phyloP scores from a whole-genome alignment of 2,113 vertebrate genomes.

The Poecile atricapillus region DNA sequence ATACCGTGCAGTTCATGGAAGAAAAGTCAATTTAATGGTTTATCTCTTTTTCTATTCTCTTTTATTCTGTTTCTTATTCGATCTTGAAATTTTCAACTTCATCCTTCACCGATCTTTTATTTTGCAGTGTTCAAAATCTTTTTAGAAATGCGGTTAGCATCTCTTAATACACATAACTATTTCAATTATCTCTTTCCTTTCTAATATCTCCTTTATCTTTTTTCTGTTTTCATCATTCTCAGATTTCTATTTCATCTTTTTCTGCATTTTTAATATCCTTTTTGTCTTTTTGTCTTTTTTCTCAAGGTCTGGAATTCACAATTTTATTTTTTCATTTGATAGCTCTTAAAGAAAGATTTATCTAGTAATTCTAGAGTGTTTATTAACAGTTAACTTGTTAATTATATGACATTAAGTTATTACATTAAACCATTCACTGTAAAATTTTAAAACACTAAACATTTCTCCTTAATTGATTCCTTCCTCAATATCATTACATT shows the following conservation, averaged over 20 bases:
- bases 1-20: background rate
- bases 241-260: background rate
- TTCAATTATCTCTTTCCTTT: conserved; percentile 29
- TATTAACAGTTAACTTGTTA: background rate
- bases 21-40: conserved; percentile 32
- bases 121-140: background rate
- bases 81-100: conserved; percentile 13
- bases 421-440: background rate
- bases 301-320: background rate
- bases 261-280: conserved; percentile 45
- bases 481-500: background rate
- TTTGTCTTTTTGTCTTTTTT: background rate
- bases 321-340: background rate
- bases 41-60: background rate
- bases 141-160: background rate
- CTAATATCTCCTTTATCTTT: conserved; percentile 28
- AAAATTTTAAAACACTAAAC: background rate
- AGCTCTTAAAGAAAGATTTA: background rate
- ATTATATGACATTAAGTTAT: background rate
- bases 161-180: background rate
- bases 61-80: background rate
- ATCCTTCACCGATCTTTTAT: conserved; percentile 9
- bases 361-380: background rate
- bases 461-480: background rate
- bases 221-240: conserved; percentile 20